These are phyloP conservation scores for Lycocorax pyrrhopterus DNA, from an alignment of 2,113 vertebrate species.

Conservation along the genomic window DNA sequence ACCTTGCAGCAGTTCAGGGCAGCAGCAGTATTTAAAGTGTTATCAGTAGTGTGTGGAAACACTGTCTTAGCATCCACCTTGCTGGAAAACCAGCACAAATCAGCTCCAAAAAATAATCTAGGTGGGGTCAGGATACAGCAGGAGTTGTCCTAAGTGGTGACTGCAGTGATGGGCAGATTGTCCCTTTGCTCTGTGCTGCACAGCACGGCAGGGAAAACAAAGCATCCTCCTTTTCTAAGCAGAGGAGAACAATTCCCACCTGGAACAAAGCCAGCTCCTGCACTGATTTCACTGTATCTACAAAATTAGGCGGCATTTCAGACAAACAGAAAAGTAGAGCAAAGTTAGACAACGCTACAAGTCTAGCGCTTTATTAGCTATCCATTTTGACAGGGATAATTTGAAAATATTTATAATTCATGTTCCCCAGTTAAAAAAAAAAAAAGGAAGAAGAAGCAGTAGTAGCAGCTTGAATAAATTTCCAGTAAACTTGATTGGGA, in stretches of 20 bases:
- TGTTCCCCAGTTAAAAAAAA: not conserved
- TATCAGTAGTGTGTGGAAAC: not conserved
- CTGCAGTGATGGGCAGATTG: not conserved
- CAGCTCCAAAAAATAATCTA: not conserved
- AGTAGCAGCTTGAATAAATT: not conserved
- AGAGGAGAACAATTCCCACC: not conserved
- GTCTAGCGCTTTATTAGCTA: not conserved
- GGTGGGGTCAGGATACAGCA: not conserved
- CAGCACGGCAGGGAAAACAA: not conserved
- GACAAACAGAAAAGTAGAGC: not conserved
- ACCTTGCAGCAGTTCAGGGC: not conserved
- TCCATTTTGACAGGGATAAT: not conserved
- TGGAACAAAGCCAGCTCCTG: not conserved
- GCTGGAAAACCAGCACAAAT: not conserved
- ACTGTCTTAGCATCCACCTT: not conserved
- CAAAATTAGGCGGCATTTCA: not conserved
- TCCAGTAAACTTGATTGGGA: not conserved
- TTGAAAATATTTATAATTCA: slow-evolving; percentile 12
- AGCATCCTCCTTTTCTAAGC: not conserved
- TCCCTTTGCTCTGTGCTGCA: not conserved
- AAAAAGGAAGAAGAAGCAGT: not conserved
- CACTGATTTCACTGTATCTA: not conserved
- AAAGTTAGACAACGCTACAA: not conserved
- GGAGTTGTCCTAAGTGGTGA: not conserved
- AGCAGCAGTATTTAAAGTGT: not conserved